Evolutionary conservation across 2,888 invertebrate genomes (phyloP).

Genomic region (Camptogramma bilineatum): DNA sequence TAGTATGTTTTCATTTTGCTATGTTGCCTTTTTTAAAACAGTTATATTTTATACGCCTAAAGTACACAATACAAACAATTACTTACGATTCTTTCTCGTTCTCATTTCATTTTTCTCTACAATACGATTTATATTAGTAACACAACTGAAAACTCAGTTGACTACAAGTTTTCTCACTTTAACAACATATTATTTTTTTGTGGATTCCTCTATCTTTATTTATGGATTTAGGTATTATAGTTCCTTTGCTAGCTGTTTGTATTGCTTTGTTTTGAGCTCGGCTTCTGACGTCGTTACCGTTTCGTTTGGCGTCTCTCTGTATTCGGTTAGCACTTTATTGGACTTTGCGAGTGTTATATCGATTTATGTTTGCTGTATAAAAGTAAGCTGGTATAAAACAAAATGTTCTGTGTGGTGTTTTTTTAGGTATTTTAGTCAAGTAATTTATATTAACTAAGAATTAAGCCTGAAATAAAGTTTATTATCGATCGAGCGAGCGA

Average conservation of each 20-base stretch:
- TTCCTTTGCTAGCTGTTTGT: constrained; percentile 35
- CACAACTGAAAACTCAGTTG: too few relatives aligned
- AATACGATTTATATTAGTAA: too few relatives aligned
- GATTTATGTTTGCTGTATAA: constrained; percentile 36
- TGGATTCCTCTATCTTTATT: neutral
- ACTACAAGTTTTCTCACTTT: too few relatives aligned
- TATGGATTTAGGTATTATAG: constrained; percentile 33
- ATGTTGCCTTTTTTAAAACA: too few relatives aligned
- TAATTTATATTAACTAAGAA: neutral
- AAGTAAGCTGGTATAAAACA: constrained; percentile 19
- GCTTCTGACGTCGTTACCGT: constrained; percentile 47
- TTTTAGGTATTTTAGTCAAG: neutral
- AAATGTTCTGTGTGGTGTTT: neutral
- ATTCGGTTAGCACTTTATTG: constrained; percentile 43
- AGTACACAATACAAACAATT: too few relatives aligned
- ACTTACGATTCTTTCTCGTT: too few relatives aligned
- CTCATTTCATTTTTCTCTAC: too few relatives aligned
- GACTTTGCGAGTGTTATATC: constrained; percentile 42
- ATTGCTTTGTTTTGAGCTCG: constrained; percentile 48
- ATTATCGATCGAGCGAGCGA: too few relatives aligned
- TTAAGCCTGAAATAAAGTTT: too few relatives aligned
- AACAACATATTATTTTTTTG: too few relatives aligned
- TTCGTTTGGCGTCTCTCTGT: constrained; percentile 40
- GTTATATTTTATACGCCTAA: too few relatives aligned
- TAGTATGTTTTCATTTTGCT: too few relatives aligned